Base-by-base conservation (phyloP, 2,797 vertebrate genomes). In the Sebastes flavidus region DNA sequence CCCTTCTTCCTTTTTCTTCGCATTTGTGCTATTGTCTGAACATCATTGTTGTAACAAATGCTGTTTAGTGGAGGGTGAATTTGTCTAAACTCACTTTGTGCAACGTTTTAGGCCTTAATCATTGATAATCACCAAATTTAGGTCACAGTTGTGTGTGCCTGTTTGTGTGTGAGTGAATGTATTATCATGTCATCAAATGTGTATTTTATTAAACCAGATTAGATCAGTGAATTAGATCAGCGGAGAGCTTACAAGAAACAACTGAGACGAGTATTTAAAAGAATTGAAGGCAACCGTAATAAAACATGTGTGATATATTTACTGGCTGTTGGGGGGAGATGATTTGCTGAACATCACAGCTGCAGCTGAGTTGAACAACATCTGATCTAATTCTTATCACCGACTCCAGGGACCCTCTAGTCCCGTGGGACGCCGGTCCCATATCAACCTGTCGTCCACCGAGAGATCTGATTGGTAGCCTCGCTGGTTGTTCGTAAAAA, bases 131-230 rank as follows among this genome's bases (percentile, higher is more conserved):
- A 12, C 4, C 24, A 52, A 22, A 46, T 18, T 59, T 11, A 49
- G 58, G 6, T 74, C 2, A n/a, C 24, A 24, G 25, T 30, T 25
- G 30, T 73, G 46, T 73, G 34, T 77, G 24, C 27, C 7, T 36
- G 18, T 42, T 12, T 34, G 60, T 6, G 27, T 55, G 54, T n/a
- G 1, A 49, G 22, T 24, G 25, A 80, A 60, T 36, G 24, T 46
- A 20, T 71, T 34, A 55, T n/a, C 58, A 38, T 4, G 8, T 65
- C 54, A 61, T 73, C 18, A 72, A 75, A 78, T 75, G 36, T 66
- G 60, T 65, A 25, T 60, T 69, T 66, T 27, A 77, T 72, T 77
- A 62, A 80, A 75, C 25, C 58, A 29, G 54, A 82, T 82, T 55
- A 67, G 69, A 81, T 77, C 20, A 72, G 65, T 54, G 42, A 30